Percentiles rank a stretch among this genome's conserved stretches.
Conservation (phyloP, 1,140 invertebrate genomes). For the Nebria ingens region DNA sequence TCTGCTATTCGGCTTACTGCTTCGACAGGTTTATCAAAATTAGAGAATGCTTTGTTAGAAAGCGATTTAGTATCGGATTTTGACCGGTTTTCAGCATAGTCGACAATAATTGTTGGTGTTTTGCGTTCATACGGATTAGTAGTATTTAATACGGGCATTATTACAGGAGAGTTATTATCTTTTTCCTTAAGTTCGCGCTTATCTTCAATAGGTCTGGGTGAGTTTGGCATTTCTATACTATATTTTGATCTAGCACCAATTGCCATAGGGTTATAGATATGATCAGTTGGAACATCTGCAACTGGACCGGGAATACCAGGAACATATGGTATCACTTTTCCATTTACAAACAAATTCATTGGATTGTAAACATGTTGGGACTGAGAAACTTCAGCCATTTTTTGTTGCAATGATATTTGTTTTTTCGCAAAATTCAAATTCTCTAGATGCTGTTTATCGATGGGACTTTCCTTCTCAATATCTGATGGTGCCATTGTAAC, state of each 20-base stretch:
- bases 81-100: not conserved
- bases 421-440: constrained; percentile 17
- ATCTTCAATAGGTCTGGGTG: not conserved
- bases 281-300: constrained; percentile 11
- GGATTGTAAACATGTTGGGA: constrained; percentile 48
- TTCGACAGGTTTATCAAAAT: not conserved
- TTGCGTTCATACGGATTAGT: not conserved
- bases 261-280: not conserved
- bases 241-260: not conserved
- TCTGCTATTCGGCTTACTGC: constrained; percentile 1
- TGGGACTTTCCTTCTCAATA: not conserved
- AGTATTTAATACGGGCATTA: not conserved
- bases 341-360: constrained; percentile 45
- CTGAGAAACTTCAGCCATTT: not conserved
- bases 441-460: constrained; percentile 2
- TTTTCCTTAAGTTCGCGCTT: not conserved
- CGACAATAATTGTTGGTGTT: not conserved
- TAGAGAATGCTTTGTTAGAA: not conserved
- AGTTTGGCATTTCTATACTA: not conserved
- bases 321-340: constrained; percentile 69
- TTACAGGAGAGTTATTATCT: not conserved
- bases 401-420: constrained; percentile 14
- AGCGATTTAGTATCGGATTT: not conserved
- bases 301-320: constrained; percentile 74
- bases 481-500: not conserved